Percentiles rank a stretch among this genome's conserved stretches.
These are phyloP conservation scores for Microctonus brassicae DNA, from an alignment of 2,888 invertebrate genomes.

Conservation along the genomic window DNA sequence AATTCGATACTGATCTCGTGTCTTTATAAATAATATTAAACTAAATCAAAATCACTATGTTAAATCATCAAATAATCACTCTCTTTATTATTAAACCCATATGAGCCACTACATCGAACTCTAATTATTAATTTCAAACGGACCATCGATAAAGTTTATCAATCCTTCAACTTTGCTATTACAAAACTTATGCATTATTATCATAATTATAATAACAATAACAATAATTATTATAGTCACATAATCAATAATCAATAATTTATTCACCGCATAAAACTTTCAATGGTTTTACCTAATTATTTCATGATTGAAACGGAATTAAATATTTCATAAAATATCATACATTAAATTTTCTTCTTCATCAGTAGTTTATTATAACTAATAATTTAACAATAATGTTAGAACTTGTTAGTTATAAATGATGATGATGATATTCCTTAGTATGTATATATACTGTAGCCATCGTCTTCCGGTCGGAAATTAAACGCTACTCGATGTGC, in stretches of 20 bases:
- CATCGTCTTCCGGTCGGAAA: constrained; percentile 35
- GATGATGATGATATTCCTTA: background rate
- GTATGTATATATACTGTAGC: constrained; percentile 2
- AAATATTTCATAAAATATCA: no score
- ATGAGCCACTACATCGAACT: background rate
- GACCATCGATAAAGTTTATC: background rate
- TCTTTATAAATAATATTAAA: background rate
- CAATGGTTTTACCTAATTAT: no score
- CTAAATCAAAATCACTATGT: background rate
- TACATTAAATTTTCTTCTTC: no score
- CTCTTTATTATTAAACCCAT: background rate
- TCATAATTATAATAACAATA: background rate
- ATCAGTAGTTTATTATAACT: background rate
- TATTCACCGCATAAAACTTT: no score
- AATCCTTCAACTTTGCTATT: background rate
- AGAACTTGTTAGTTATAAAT: background rate
- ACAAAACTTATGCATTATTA: background rate
- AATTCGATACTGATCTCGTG: background rate
- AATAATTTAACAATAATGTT: background rate
- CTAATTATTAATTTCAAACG: background rate
- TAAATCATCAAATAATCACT: background rate
- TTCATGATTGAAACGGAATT: no score
- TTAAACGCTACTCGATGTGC: constrained; percentile 17
- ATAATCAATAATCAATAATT: background rate
- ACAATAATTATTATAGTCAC: no score